These are phyloP conservation scores for Odocoileus hemionus DNA, from an alignment of 2,113 vertebrate species.

Conservation along the genomic window DNA sequence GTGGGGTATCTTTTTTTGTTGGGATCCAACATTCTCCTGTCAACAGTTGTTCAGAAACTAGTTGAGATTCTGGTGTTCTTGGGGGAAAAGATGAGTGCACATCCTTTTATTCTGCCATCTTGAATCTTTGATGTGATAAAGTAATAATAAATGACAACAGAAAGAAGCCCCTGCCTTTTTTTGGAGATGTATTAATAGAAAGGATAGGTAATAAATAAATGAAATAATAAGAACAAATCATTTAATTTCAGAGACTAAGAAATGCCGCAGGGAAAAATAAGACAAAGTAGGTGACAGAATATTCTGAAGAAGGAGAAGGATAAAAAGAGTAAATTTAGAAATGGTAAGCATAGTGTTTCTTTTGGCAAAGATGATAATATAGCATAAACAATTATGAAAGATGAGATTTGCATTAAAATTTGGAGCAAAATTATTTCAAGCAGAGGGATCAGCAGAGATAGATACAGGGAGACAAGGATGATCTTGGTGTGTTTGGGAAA, in stretches of 20 bases:
- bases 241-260: neutral
- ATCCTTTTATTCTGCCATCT: neutral
- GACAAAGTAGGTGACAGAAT: neutral
- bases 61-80: neutral
- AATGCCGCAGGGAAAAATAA: neutral
- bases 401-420: neutral
- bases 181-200: neutral
- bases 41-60: neutral
- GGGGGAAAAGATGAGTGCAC: neutral
- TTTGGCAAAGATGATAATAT: neutral
- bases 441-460: neutral
- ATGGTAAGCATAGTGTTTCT: neutral
- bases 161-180: neutral
- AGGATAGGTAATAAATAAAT: neutral
- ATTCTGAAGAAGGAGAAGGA: neutral
- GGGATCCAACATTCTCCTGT: neutral
- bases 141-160: neutral
- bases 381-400: neutral
- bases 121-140: neutral
- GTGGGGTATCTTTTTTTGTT: neutral
- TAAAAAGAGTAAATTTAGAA: neutral
- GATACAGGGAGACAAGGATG: neutral
- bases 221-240: neutral
- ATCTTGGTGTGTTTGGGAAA: neutral
- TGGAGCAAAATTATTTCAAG: neutral